These are phyloP conservation scores for Slavum lentiscoides DNA, from an alignment of 2,888 invertebrate species.

Conservation along the genomic window DNA sequence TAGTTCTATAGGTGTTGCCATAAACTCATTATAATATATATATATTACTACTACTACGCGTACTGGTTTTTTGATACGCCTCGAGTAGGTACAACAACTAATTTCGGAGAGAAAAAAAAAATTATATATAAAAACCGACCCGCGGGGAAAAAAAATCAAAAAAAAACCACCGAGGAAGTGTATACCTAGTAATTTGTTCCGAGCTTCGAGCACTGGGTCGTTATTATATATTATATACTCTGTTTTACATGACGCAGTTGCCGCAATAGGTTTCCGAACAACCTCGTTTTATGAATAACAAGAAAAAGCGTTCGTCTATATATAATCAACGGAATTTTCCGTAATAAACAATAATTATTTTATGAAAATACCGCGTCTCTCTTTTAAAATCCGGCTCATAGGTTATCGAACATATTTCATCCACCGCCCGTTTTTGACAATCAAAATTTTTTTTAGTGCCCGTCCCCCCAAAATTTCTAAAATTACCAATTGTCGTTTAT, in stretches of 20 bases:
- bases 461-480: too few relatives aligned
- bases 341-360: background rate
- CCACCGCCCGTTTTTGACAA: too few relatives aligned
- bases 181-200: conserved; percentile 2
- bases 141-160: conserved; percentile 4
- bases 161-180: background rate
- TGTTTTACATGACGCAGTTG: background rate
- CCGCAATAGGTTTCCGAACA: background rate
- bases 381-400: too few relatives aligned
- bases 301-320: background rate
- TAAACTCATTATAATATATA: conserved; percentile 13
- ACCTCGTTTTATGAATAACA: conserved; percentile 1
- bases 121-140: conserved; percentile 30
- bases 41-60: background rate
- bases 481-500: too few relatives aligned
- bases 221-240: conserved; percentile 32
- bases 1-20: conserved; percentile 19
- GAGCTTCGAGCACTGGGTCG: background rate
- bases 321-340: background rate
- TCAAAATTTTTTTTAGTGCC: too few relatives aligned
- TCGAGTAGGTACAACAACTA: background rate
- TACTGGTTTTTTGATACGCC: conserved; percentile 22
- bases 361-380: too few relatives aligned
- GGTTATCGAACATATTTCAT: too few relatives aligned
- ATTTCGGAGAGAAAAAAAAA: conserved; percentile 6